Conservation (phyloP, 1,140 invertebrate species). For the Solen grandis region DNA sequence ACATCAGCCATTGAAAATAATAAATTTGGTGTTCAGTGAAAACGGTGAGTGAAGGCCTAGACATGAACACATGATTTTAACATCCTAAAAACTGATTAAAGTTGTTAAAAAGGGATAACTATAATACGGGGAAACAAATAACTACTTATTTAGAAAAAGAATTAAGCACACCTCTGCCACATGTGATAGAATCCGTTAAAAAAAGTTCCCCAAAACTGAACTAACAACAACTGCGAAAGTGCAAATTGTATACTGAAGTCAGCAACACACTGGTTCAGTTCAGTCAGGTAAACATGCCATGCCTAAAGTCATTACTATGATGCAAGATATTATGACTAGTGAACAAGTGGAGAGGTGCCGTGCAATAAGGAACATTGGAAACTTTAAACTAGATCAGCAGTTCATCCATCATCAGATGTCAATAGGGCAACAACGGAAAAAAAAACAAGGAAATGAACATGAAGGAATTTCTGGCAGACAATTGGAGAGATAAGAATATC, state of each 20-base stretch:
- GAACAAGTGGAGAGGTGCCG: not conserved
- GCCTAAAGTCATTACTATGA: not conserved
- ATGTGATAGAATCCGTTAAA: not conserved
- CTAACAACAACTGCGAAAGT: constrained; percentile 13
- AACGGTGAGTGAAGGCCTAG: constrained; percentile 5
- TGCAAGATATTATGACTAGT: not conserved
- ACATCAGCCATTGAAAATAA: not conserved
- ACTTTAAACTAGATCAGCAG: too few species aligned
- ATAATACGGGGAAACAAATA: not conserved
- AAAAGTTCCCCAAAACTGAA: not conserved
- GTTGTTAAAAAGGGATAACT: not conserved
- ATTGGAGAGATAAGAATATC: too few species aligned
- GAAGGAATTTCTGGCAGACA: too few species aligned
- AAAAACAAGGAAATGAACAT: too few species aligned
- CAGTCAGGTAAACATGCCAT: too few species aligned
- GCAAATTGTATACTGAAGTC: constrained; percentile 22
- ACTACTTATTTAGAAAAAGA: not conserved
- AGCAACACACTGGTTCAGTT: constrained; percentile 23
- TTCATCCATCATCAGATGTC: too few species aligned
- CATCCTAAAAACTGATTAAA: not conserved
- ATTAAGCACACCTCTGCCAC: not conserved
- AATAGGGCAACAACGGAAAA: too few species aligned
- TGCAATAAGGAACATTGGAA: not conserved
- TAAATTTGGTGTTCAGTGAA: not conserved
- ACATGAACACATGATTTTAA: not conserved